phyloP scores from a whole-genome alignment of 2,888 invertebrate genomes.

The Gasteruption jaculator region DNA sequence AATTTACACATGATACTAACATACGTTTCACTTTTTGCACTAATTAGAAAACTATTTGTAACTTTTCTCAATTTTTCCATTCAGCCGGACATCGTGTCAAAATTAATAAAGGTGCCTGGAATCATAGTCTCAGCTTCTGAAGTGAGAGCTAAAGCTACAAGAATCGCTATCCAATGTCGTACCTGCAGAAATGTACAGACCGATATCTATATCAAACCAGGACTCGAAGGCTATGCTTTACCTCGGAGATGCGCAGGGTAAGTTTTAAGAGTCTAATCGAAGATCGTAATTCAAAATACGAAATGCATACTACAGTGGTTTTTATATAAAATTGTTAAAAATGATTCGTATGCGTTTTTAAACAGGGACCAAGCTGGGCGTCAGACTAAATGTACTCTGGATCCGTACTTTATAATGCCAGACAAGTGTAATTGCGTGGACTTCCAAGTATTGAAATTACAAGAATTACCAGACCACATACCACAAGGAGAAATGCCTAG shows the following conservation, averaged over 20 bases:
- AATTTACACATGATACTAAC: too few species aligned
- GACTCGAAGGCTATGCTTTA: constrained; percentile 91
- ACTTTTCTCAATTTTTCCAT: constrained; percentile 25
- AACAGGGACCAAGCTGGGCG: constrained; percentile 84
- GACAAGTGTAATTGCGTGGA: constrained; percentile 97
- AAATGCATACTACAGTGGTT: constrained; percentile 1
- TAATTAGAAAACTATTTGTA: too few species aligned
- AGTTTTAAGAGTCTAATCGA: constrained; percentile 50
- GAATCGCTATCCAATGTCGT: constrained; percentile 92
- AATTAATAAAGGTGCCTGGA: constrained; percentile 91
- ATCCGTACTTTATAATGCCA: constrained; percentile 97
- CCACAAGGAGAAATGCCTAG: constrained; percentile 98
- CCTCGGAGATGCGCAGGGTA: constrained; percentile 93
- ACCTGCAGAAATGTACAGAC: constrained; percentile 86
- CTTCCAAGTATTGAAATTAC: constrained; percentile 95
- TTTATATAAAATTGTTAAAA: constrained; percentile 3
- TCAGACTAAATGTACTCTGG: constrained; percentile 90
- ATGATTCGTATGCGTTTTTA: constrained; percentile 8
- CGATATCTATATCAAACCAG: constrained; percentile 88
- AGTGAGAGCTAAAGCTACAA: constrained; percentile 92
- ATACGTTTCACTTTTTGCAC: too few species aligned
- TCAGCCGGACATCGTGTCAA: constrained; percentile 89
- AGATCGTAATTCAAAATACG: constrained; percentile 3
- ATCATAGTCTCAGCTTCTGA: constrained; percentile 92
- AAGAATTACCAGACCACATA: constrained; percentile 91